phyloP scores from a whole-genome alignment of 2,888 invertebrate species.

The Stenotaenia linearis region DNA sequence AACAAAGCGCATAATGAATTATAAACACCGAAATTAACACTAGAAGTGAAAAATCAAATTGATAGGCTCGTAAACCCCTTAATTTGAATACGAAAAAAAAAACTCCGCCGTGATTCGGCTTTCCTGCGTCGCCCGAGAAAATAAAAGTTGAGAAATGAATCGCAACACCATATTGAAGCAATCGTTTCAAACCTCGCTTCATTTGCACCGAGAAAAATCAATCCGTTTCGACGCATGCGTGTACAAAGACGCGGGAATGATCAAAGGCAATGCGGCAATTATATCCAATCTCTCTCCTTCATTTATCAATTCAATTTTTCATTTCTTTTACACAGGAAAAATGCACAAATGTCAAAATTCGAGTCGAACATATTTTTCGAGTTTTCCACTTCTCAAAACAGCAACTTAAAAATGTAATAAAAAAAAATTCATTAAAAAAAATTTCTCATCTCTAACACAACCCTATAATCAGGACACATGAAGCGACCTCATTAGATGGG shows the following conservation, averaged over 20 bases:
- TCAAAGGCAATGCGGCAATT: neutral
- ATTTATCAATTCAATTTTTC: neutral
- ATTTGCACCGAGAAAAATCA: neutral
- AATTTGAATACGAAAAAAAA: neutral
- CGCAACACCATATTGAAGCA: neutral
- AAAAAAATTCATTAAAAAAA: neutral
- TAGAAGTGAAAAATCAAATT: no score
- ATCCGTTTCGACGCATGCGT: neutral
- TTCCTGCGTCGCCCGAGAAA: neutral
- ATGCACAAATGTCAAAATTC: neutral
- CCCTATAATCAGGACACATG: conserved; percentile 9
- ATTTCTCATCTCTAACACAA: neutral
- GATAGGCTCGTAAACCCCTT: no score
- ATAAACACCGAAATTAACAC: no score
- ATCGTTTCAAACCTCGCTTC: neutral
- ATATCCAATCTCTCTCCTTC: neutral
- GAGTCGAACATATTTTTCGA: neutral
- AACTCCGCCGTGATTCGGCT: no score
- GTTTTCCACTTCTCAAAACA: no score
- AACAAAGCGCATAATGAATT: no score
- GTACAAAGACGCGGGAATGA: neutral
- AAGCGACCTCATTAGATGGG: conserved; percentile 5
- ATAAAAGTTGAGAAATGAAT: neutral
- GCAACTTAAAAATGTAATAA: neutral
- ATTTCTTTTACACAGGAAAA: neutral